Conservation (phyloP, 2,797 vertebrate species). For the Siniperca obscura region DNA sequence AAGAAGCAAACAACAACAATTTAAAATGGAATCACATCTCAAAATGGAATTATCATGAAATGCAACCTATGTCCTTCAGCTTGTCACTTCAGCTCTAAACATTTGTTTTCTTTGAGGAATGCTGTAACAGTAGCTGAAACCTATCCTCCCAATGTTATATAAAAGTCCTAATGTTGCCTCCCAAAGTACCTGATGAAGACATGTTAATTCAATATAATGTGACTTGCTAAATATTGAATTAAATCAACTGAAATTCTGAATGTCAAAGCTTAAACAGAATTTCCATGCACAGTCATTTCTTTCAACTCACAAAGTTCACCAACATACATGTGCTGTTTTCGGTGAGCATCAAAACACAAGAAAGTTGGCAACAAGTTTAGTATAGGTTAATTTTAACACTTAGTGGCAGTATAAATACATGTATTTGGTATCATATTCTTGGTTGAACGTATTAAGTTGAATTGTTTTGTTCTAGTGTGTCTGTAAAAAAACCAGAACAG, state of each 20-base stretch:
- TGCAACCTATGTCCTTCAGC: neutral
- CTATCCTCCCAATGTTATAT: too few species aligned
- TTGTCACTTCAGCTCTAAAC: neutral
- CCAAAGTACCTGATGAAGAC: too few species aligned
- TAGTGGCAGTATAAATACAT: neutral
- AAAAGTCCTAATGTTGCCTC: too few species aligned
- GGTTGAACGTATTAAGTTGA: neutral
- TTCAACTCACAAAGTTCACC: neutral
- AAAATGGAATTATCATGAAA: neutral
- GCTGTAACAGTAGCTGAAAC: neutral
- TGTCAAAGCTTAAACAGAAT: neutral
- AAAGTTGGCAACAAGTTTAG: neutral
- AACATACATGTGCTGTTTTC: neutral
- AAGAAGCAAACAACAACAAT: neutral
- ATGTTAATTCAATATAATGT: neutral
- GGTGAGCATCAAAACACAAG: neutral
- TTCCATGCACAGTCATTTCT: neutral
- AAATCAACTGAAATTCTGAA: neutral
- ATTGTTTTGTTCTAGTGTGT: neutral
- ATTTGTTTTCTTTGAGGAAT: neutral
- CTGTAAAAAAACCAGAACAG: neutral
- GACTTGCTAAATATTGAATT: neutral
- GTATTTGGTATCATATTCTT: neutral
- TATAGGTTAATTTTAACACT: neutral
- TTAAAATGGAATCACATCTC: too few species aligned